Evolutionary conservation across 2,888 invertebrate species (phyloP), one percentile per base, ranked within the genome.

Genomic region (Acanthosoma haemorrhoidale): DNA sequence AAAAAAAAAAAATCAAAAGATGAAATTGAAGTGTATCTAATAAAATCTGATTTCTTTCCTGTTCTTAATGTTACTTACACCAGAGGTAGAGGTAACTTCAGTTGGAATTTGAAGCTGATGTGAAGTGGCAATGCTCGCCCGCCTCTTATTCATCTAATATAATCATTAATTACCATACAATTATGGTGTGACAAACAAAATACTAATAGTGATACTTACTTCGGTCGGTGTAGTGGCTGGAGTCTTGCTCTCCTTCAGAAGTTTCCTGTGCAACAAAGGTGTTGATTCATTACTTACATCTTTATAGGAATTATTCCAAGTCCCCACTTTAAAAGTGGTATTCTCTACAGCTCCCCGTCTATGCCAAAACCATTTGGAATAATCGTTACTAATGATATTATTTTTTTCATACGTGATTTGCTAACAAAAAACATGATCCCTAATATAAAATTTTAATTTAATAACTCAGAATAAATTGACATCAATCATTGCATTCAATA

Each of bases 111-210:
- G 72, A 18, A 68, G 66, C 64, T 73, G 73, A 43, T 73, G 73
- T 39, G 74, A 51, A 31, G 75, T 74, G 51, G 75, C 75, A 63
- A 75, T 74, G 66, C 74, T 74, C 67, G 75, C 75, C 69, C 75
- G 43, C 58, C 75, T 71, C 68, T 75, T 75, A 57, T 70, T 71
- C 58, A 13, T 38, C 58, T 59, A 59, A 58, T 64, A 64, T 64
- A 41, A 41, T 31, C 11, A 64, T 64, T 64, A 41, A 21, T 29
- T 29, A 31, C 31, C 25, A 34, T 32, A 32, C 18, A 1, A 18
- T 18, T 25, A 16, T 36, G 9, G 4, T 18, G 1, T 31, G 9
- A 36, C 4, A 34, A 8, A 16, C 13, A 32, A n/a, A 67, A 51
- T 18, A 34, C 13, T 18, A 51, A 34, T 29, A 31, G 6, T 25